These are phyloP conservation scores for Numenius phaeopus DNA, from an alignment of 2,797 vertebrate species.

Conservation along the genomic window DNA sequence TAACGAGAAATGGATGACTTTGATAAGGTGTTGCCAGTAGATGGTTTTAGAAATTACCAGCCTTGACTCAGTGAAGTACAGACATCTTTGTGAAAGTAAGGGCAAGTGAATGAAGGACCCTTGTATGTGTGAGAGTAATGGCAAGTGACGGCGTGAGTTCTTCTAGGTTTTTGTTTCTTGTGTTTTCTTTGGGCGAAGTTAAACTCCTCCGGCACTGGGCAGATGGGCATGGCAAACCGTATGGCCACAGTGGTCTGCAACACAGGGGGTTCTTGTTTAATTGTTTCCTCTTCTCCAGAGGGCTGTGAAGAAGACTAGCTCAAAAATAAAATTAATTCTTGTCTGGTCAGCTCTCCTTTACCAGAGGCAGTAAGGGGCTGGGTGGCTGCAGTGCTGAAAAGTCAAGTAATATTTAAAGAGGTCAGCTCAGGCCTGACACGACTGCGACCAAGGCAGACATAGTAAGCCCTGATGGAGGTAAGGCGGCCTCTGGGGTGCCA, in stretches of 20 bases:
- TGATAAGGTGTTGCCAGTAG: neutral
- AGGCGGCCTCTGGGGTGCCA: neutral
- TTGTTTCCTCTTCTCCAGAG: neutral
- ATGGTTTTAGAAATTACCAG: neutral
- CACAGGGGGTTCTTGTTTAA: neutral
- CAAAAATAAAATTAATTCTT: neutral
- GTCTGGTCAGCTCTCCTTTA: neutral
- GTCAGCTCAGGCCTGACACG: neutral
- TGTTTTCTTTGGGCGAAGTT: neutral
- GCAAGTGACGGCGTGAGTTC: accelerated
- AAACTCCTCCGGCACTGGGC: neutral
- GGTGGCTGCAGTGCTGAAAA: neutral
- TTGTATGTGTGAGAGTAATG: neutral
- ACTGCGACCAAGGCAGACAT: neutral
- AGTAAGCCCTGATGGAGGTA: neutral
- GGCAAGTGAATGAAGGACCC: neutral
- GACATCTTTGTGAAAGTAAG: neutral
- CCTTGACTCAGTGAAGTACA: neutral
- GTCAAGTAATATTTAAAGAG: neutral
- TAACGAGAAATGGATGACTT: neutral
- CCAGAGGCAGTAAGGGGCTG: neutral
- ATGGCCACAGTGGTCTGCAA: neutral
- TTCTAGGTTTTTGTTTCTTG: neutral
- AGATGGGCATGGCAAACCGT: neutral
- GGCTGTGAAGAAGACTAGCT: neutral